phyloP scores from a whole-genome alignment of 1,140 invertebrate genomes.

The Aphis craccivora region DNA sequence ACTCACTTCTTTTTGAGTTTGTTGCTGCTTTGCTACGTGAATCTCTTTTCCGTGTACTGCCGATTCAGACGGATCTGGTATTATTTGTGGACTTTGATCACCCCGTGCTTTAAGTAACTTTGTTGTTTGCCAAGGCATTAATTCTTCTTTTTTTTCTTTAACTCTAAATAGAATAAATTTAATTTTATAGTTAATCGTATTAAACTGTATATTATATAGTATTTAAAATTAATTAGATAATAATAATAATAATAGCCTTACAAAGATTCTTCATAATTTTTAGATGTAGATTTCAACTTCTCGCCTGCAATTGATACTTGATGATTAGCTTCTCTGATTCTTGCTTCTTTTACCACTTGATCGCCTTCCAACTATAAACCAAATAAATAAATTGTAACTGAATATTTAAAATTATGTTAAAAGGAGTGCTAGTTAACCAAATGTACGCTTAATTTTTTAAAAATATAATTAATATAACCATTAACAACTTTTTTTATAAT shows the following conservation, averaged over 20 bases:
- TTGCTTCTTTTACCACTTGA: conserved; percentile 82
- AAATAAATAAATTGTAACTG: background rate
- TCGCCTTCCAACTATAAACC: conserved; percentile 75
- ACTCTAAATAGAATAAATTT: background rate
- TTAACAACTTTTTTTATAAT: too few relatives aligned
- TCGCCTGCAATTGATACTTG: conserved; percentile 86
- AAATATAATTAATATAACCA: background rate
- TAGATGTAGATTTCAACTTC: conserved; percentile 77
- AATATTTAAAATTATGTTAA: background rate
- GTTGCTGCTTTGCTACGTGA: conserved; percentile 85
- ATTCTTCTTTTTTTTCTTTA: conserved; percentile 64
- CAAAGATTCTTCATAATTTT: conserved; percentile 83
- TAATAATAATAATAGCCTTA: conserved; percentile 68
- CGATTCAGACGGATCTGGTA: conserved; percentile 65
- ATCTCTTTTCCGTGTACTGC: conserved; percentile 87
- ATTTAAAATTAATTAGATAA: background rate
- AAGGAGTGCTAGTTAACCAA: background rate
- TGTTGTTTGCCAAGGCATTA: conserved; percentile 63
- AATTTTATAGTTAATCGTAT: background rate
- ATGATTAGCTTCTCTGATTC: conserved; percentile 77
- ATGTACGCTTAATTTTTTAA: background rate
- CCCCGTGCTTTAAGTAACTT: conserved; percentile 53
- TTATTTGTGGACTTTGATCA: conserved; percentile 20
- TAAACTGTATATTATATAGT: background rate
- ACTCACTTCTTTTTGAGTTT: conserved; percentile 84